Percentiles rank a stretch among this genome's conserved stretches.
phyloP scores from a whole-genome alignment of 2,113 vertebrate species.

The Rhynchomys soricoides region DNA sequence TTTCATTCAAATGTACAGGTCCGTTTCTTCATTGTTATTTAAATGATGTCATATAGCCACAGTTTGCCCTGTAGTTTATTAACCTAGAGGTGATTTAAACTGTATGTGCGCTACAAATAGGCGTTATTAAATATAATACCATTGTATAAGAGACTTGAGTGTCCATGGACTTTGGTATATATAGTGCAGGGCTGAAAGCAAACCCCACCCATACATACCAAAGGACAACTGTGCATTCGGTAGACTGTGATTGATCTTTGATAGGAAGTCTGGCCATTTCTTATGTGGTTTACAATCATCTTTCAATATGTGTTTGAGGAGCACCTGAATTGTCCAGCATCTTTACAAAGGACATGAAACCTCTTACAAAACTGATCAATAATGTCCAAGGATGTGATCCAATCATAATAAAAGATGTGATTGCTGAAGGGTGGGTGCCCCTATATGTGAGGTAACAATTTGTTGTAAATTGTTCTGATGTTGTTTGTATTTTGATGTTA shows the following conservation, averaged over 20 bases:
- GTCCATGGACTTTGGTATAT: neutral
- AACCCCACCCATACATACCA: too few species aligned
- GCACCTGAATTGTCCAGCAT: constrained; percentile 72
- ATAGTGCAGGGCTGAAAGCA: neutral
- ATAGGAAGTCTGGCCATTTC: constrained; percentile 49
- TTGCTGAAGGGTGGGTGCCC: neutral
- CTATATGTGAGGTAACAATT: neutral
- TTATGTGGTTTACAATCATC: constrained; percentile 58
- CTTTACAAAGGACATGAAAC: constrained; percentile 61
- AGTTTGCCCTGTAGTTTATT: neutral
- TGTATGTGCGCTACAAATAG: neutral
- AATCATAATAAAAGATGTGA: neutral
- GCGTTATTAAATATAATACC: neutral
- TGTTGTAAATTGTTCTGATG: too few species aligned
- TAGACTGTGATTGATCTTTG: constrained; percentile 56
- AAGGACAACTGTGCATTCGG: neutral
- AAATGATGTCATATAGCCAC: neutral
- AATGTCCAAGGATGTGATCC: constrained; percentile 51
- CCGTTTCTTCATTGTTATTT: neutral
- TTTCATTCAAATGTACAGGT: neutral
- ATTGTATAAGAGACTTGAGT: neutral
- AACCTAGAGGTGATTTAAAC: neutral
- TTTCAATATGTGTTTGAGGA: constrained; percentile 69
- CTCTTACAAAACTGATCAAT: neutral
- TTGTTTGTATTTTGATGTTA: too few species aligned